Percentiles rank a stretch among this genome's conserved stretches.
phyloP scores from a whole-genome alignment of 2,797 vertebrate species.

The Neosalanx taihuensis region DNA sequence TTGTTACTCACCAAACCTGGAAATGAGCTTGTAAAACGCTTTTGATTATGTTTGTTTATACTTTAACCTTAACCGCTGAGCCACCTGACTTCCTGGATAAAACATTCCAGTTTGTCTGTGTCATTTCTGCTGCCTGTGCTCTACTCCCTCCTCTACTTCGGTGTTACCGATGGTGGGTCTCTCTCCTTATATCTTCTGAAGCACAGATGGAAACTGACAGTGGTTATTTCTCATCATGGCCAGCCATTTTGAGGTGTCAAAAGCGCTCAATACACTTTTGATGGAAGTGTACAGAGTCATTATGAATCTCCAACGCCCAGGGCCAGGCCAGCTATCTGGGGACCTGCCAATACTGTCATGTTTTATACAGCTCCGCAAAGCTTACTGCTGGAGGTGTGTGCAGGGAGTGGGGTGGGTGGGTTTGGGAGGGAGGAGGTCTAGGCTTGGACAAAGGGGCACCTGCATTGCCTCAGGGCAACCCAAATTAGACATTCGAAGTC shows the following conservation, averaged over 20 bases:
- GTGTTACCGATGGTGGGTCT: neutral
- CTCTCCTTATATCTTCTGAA: conserved; percentile 76
- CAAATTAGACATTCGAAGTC: too few relatives aligned
- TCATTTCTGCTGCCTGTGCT: neutral
- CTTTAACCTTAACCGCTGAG: too few relatives aligned
- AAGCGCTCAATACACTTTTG: conserved; percentile 75
- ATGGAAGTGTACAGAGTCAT: conserved; percentile 71
- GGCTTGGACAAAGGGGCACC: too few relatives aligned
- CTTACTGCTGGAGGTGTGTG: neutral
- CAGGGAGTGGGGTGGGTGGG: too few relatives aligned
- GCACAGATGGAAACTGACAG: conserved; percentile 76
- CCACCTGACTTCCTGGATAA: too few relatives aligned
- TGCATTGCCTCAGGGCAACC: too few relatives aligned
- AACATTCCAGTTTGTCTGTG: too few relatives aligned
- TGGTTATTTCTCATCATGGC: conserved; percentile 80
- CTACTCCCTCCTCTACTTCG: conserved; percentile 3
- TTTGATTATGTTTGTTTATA: too few relatives aligned
- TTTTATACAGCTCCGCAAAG: conserved; percentile 56
- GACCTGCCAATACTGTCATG: conserved; percentile 76
- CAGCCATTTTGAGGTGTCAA: conserved; percentile 80
- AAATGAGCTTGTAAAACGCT: too few relatives aligned
- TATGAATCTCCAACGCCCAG: conserved; percentile 67
- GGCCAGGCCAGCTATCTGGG: conserved; percentile 51
- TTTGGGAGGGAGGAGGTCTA: neutral
- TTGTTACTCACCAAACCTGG: too few relatives aligned